Conservation (phyloP, 2,113 vertebrate species). For the Spea bombifrons region DNA sequence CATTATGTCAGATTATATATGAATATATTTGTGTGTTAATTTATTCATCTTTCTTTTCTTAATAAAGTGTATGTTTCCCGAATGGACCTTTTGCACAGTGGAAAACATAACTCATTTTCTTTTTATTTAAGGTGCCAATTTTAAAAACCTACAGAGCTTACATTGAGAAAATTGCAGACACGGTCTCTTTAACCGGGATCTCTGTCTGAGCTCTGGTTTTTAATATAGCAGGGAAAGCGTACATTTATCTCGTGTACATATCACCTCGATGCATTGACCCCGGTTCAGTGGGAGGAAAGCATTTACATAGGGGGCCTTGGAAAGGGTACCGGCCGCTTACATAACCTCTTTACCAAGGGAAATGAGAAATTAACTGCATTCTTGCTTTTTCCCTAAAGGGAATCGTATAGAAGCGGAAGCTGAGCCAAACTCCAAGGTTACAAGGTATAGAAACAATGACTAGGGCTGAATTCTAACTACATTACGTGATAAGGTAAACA, state of each 20-base stretch:
- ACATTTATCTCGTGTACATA: constrained; percentile 3
- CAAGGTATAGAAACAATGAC: constrained; percentile 15
- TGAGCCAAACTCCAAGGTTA: neutral
- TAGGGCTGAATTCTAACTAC: constrained; percentile 16
- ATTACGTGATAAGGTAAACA: constrained; percentile 20
- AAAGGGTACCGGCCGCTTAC: constrained; percentile 8
- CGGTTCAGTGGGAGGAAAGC: constrained; percentile 31
- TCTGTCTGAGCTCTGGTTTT: neutral
- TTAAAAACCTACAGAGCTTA: too few species aligned
- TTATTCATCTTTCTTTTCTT: too few species aligned
- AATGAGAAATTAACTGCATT: constrained; percentile 40
- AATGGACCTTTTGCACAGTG: too few species aligned
- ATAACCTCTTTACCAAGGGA: constrained; percentile 20
- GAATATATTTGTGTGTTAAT: too few species aligned
- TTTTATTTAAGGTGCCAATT: too few species aligned
- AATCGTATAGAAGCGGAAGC: neutral
- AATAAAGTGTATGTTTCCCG: too few species aligned
- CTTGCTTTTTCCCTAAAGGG: constrained; percentile 40
- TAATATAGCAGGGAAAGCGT: neutral
- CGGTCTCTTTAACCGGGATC: too few species aligned
- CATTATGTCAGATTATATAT: too few species aligned
- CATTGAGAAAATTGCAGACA: too few species aligned
- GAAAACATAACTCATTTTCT: too few species aligned
- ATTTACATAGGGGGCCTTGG: constrained; percentile 32
- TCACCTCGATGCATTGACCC: neutral